These are phyloP conservation scores for Spizaetus ornatus DNA, from an alignment of 2,113 vertebrate genomes.

Conservation along the genomic window DNA sequence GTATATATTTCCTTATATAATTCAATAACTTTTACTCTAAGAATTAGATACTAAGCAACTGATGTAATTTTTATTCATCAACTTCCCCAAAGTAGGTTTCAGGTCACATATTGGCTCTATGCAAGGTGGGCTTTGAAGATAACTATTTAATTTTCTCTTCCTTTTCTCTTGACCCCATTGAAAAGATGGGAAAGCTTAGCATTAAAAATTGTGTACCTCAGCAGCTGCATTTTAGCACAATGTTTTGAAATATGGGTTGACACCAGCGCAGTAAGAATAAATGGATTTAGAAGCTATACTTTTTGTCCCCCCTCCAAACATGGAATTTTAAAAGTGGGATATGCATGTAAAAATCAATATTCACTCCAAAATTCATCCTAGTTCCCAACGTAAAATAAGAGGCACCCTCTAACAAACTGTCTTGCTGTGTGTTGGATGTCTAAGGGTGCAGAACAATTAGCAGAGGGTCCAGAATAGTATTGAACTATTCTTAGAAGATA, in stretches of 20 bases:
- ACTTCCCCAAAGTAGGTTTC: background rate
- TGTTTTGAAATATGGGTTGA: background rate
- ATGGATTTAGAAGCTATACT: background rate
- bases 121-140: conserved; percentile 57
- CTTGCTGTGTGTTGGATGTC: background rate
- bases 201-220: background rate
- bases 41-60: background rate
- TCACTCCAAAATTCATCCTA: background rate
- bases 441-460: background rate
- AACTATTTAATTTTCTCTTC: conserved; percentile 20
- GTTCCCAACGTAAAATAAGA: background rate
- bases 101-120: background rate
- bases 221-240: background rate
- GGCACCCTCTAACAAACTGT: background rate
- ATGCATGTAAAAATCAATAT: background rate
- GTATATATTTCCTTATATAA: background rate
- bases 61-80: background rate
- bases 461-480: background rate
- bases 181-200: background rate
- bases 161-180: background rate
- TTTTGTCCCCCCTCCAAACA: background rate
- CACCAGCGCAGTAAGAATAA: background rate
- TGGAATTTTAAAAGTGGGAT: background rate
- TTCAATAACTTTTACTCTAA: background rate
- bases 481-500: background rate